Percentiles rank a stretch among this genome's conserved stretches.
Conservation (phyloP, 2,888 invertebrate genomes). For the Lordiphosa fenestrarum region DNA sequence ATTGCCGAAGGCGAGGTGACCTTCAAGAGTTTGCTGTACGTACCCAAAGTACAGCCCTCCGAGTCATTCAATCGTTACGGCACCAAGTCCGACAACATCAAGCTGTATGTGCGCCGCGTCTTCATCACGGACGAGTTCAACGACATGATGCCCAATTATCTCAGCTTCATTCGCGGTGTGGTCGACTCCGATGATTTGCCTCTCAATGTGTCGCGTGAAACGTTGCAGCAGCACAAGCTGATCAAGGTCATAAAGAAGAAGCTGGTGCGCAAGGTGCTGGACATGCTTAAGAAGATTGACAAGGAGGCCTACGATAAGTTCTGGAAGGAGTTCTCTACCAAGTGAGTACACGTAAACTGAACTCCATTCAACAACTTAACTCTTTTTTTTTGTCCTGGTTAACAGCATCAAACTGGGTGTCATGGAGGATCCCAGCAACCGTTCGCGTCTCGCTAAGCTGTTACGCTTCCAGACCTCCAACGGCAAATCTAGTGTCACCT, state of each 20-base stretch:
- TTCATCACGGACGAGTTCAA: constrained; percentile 99
- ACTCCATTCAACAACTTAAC: not conserved
- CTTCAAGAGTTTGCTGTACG: constrained; percentile 97
- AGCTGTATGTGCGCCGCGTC: constrained; percentile 97
- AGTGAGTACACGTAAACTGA: constrained; percentile 82
- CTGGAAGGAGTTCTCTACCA: constrained; percentile 99
- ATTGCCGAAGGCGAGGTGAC: constrained; percentile 99
- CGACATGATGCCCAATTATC: constrained; percentile 99
- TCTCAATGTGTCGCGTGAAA: constrained; percentile 98
- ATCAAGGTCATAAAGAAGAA: constrained; percentile 99
- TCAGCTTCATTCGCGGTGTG: constrained; percentile 96
- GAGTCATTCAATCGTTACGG: constrained; percentile 98
- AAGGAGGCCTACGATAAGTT: constrained; percentile 94
- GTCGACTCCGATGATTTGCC: constrained; percentile 99
- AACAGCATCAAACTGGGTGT: constrained; percentile 94
- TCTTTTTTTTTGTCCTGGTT: constrained; percentile 11
- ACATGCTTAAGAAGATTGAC: constrained; percentile 98
- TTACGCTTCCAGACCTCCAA: constrained; percentile 93
- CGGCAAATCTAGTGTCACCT: constrained; percentile 83
- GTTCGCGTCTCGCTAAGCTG: constrained; percentile 96
- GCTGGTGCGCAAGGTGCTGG: constrained; percentile 96
- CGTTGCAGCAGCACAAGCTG: constrained; percentile 98
- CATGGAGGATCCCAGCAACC: constrained; percentile 98
- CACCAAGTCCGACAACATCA: constrained; percentile 95
- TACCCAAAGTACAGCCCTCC: constrained; percentile 93